phyloP scores from a whole-genome alignment of 2,797 vertebrate genomes.

The Ispidina picta region DNA sequence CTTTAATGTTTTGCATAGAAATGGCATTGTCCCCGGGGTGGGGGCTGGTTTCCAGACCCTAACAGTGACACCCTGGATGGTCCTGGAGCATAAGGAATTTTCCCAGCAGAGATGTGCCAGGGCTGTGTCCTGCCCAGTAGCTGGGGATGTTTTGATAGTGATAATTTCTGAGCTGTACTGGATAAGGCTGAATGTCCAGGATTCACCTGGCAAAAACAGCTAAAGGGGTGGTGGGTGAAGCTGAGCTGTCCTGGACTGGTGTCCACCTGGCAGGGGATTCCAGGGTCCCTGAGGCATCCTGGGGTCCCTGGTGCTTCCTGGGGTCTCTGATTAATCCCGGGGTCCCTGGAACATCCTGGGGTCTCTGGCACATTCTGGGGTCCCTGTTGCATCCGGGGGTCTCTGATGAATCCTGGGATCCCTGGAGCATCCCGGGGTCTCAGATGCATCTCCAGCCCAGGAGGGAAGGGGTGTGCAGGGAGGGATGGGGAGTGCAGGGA shows the following conservation, averaged over 20 bases:
- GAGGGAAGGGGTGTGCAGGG: background rate
- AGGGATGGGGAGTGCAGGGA: background rate
- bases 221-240: background rate
- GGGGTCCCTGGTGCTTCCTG: background rate
- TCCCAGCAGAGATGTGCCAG: background rate
- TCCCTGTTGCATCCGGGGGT: rapidly evolving
- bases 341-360: background rate
- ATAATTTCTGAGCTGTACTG: background rate
- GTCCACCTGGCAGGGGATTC: background rate
- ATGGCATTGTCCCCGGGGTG: background rate
- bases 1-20: background rate
- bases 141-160: background rate
- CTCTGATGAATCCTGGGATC: background rate
- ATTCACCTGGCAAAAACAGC: background rate
- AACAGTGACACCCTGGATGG: background rate
- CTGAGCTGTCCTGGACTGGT: background rate
- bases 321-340: background rate
- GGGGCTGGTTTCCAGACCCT: background rate
- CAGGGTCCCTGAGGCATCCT: rapidly evolving
- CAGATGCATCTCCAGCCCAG: background rate
- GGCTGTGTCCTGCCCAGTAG: rapidly evolving
- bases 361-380: background rate
- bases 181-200: rapidly evolving
- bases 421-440: background rate
- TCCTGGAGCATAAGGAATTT: background rate